phyloP scores from a whole-genome alignment of 2,888 invertebrate species.

The Helleia helle region DNA sequence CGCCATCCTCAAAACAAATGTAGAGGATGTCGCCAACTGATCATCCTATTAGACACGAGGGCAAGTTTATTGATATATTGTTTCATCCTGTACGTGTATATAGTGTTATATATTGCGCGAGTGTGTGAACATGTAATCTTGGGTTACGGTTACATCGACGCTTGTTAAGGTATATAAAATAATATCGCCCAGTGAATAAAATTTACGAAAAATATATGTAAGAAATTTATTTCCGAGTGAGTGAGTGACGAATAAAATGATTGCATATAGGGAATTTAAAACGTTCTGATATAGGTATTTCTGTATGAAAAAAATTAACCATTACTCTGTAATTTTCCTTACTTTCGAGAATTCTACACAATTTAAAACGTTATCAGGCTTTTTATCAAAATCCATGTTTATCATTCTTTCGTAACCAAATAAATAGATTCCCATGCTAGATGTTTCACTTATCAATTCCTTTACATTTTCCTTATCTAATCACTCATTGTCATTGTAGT shows the following conservation, averaged over 20 bases:
- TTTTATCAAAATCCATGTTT: background rate
- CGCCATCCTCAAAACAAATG: background rate
- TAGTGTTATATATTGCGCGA: background rate
- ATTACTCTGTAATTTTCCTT: too few relatives aligned
- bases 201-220: too few relatives aligned
- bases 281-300: too few relatives aligned
- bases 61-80: conserved; percentile 16
- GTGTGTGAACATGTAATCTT: background rate
- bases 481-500: conserved; percentile 14
- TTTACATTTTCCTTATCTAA: conserved; percentile 21
- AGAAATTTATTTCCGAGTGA: too few relatives aligned
- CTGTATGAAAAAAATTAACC: too few relatives aligned
- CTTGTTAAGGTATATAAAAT: too few relatives aligned
- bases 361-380: background rate
- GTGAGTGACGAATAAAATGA: too few relatives aligned
- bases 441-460: conserved; percentile 8
- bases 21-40: conserved; percentile 6
- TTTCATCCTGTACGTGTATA: conserved; percentile 18
- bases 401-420: background rate
- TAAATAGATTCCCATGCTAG: background rate
- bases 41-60: conserved; percentile 7
- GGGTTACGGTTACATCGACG: too few relatives aligned
- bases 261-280: too few relatives aligned
- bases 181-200: too few relatives aligned
- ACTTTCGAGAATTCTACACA: too few relatives aligned